Percentiles rank a stretch among this genome's conserved stretches.
phyloP scores from a whole-genome alignment of 2,797 vertebrate species.

The Eulemur coronatus region DNA sequence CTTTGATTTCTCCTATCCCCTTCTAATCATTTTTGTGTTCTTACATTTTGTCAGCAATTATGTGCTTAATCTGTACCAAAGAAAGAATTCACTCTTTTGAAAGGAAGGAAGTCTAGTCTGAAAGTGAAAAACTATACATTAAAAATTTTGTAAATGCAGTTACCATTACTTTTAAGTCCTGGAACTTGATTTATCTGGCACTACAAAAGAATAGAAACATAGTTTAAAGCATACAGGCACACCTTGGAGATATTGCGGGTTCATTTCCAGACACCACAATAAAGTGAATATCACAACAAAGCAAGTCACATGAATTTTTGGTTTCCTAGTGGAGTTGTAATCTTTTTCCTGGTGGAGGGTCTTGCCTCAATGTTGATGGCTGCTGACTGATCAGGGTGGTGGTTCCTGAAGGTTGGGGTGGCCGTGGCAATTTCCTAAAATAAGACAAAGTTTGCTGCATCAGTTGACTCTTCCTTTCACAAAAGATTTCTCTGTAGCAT shows the following conservation, averaged over 20 bases:
- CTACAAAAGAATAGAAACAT: not conserved
- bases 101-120: not conserved
- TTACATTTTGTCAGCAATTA: slow-evolving; percentile 49
- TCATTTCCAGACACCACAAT: not conserved
- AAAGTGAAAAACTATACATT: slow-evolving; percentile 38
- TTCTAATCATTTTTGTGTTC: slow-evolving; percentile 47
- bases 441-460: not conserved
- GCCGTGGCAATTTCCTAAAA: not conserved
- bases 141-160: slow-evolving; percentile 36
- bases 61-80: slow-evolving; percentile 51
- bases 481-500: not conserved
- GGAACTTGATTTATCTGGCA: slow-evolving; percentile 23
- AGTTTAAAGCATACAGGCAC: slow-evolving; percentile 36
- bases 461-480: not conserved
- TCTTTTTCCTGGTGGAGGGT: not conserved
- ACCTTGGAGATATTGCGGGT: not conserved
- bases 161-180: slow-evolving; percentile 41
- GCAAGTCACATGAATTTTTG: not conserved
- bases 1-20: not conserved
- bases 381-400: not conserved
- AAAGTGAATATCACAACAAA: not conserved
- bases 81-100: slow-evolving; percentile 40
- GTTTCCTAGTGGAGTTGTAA: not conserved
- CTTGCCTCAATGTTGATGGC: not conserved
- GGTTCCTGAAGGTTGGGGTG: not conserved